These are phyloP conservation scores for Bubo bubo DNA, from an alignment of 2,113 vertebrate genomes.

Conservation along the genomic window DNA sequence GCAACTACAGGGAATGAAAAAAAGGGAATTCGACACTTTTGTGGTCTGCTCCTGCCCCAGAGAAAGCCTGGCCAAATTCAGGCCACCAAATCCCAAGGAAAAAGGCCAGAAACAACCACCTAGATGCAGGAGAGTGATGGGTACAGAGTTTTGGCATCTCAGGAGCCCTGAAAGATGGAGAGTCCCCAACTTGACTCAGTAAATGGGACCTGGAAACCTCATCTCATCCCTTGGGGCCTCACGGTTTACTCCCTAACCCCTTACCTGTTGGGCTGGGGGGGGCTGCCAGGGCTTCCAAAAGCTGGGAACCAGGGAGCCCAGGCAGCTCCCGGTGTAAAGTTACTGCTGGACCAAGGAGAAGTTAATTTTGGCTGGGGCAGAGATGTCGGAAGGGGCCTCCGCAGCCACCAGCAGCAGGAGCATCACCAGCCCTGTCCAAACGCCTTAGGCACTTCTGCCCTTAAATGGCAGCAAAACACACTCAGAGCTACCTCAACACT, in stretches of 20 bases:
- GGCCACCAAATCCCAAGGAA: not conserved
- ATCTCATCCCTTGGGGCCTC: not conserved
- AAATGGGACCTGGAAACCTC: not conserved
- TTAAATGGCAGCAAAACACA: rapidly evolving
- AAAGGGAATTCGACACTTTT: not conserved
- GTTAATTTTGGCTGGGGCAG: not conserved
- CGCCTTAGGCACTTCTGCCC: not conserved
- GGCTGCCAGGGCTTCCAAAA: not conserved
- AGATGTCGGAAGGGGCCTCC: not conserved
- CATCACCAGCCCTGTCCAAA: not conserved
- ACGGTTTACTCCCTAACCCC: not conserved
- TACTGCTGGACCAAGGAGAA: not conserved
- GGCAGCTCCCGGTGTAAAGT: not conserved
- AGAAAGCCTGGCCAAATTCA: not conserved
- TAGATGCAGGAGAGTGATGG: rapidly evolving
- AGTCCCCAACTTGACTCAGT: rapidly evolving
- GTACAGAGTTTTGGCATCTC: not conserved
- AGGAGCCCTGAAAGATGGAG: not conserved
- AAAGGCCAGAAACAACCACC: not conserved
- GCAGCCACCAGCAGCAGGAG: rapidly evolving
- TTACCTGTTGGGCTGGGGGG: too few species aligned
- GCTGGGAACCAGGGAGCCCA: too few species aligned
- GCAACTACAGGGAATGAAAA: not conserved
- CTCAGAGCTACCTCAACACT: conserved; percentile 19
- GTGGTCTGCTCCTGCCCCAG: not conserved